Base-by-base conservation (phyloP, 1,140 invertebrate genomes). In the Procambarus virginalis region DNA sequence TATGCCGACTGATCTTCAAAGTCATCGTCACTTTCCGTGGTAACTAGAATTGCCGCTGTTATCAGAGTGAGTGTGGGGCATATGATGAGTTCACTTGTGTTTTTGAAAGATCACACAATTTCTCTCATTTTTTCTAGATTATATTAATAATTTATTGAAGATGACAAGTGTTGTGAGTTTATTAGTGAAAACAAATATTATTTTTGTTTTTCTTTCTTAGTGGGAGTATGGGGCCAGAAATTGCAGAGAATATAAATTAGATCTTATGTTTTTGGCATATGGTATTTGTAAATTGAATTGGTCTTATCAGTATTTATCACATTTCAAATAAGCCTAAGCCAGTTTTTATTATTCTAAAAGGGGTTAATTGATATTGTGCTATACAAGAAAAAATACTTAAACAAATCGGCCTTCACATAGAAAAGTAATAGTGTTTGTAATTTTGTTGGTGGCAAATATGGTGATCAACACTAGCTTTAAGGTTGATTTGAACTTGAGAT, bases 111-210 rank as follows among this genome's bases (percentile, higher is more conserved):
- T 58, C 49, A 45, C 78, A 55, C 49, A 46, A 17, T 55, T 22
- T 80, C 49, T 80, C 78, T 80, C 9, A 10, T 80, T 20, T 80
- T 80, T 80, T 55, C 34, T 55, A 80, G 49, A 55, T 5, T 80
- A 80, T 80, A 34, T 80, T 46, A 80, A 14, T 80, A 80, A 80
- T 80, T 80, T 80, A 80, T 80, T 80, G n/a, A 58, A 58, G 78
- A 55, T 22, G 78, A 80, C 78, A 55, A 58, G 78, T 79, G 77
- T 48, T 79, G 78, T 48, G 78, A 80, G 49, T 55, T 80, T 10
- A 55, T 80, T 55, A 14, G 9, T 22, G 22, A n/a, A 51, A 22
- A 79, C 55, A 80, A 80, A 22, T 0, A n/a, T 34, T 80, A n/a
- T 51, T 80, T 80, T 80, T 64, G 60, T 64, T 17, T 64, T 64